phyloP scores from a whole-genome alignment of 2,797 vertebrate genomes.

The Catamblyrhynchus diadema region DNA sequence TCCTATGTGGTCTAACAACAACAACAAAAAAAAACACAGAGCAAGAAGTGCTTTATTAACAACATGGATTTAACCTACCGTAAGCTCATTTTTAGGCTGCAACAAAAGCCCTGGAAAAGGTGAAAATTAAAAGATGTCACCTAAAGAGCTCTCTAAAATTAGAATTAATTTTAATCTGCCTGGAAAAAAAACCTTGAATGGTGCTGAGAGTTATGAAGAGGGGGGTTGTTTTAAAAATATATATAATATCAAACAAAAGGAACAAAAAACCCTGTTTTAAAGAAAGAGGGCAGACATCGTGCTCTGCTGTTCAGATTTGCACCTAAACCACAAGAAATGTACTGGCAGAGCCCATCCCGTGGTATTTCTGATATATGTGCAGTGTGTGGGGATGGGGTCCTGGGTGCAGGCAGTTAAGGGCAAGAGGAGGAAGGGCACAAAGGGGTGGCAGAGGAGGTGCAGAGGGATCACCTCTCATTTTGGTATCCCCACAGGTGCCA shows the following conservation, averaged over 20 bases:
- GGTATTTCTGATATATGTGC: background rate
- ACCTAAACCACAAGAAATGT: background rate
- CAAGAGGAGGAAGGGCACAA: background rate
- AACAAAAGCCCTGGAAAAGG: constrained; percentile 48
- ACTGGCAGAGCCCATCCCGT: background rate
- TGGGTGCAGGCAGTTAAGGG: background rate
- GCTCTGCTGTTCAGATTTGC: background rate
- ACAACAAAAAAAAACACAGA: background rate
- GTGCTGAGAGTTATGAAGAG: background rate
- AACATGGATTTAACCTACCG: constrained; percentile 45
- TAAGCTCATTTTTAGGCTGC: constrained; percentile 56
- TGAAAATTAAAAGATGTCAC: constrained; percentile 63
- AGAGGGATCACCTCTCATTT: background rate
- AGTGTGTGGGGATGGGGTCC: fast-evolving
- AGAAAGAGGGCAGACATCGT: background rate
- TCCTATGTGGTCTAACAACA: constrained; percentile 68
- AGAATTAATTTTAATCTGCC: constrained; percentile 36
- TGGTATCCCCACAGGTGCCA: background rate
- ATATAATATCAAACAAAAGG: background rate
- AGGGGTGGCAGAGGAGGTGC: background rate
- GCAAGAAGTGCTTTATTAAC: constrained; percentile 65
- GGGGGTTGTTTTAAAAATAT: background rate
- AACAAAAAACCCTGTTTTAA: background rate
- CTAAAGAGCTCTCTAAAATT: constrained; percentile 48
- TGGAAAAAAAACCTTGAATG: background rate